A percentile compares a stretch with the other conserved stretches of the same genome.
These are phyloP conservation scores for Progne subis DNA, from an alignment of 2,113 vertebrate genomes.

Conservation along the genomic window DNA sequence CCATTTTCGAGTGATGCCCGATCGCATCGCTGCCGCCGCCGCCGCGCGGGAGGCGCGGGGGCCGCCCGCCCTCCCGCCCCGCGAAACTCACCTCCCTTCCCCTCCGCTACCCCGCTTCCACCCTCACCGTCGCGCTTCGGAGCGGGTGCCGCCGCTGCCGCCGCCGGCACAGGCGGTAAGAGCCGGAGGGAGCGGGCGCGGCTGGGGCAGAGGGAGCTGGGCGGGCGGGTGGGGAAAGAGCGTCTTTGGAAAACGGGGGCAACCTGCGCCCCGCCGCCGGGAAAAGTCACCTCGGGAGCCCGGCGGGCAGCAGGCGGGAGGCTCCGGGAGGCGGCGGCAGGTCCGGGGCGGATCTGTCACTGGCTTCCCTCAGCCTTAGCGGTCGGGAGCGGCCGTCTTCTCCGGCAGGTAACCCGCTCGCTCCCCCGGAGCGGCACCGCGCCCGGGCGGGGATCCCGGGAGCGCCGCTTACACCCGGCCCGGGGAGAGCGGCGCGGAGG, in stretches of 20 bases:
- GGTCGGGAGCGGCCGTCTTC: neutral
- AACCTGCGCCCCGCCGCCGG: neutral
- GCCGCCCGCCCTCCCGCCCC: neutral
- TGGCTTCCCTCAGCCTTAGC: neutral
- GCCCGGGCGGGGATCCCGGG: neutral
- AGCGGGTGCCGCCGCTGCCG: neutral
- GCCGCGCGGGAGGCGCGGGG: slow-evolving; percentile 57
- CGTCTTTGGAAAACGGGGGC: neutral
- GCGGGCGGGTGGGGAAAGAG: neutral
- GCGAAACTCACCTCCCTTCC: neutral
- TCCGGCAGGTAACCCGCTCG: neutral
- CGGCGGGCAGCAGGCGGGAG: slow-evolving; percentile 33
- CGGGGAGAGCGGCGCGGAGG: neutral
- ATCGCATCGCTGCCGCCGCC: slow-evolving; percentile 75
- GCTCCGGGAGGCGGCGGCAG: slow-evolving; percentile 33
- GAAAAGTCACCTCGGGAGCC: neutral
- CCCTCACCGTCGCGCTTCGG: neutral
- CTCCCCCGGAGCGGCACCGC: neutral
- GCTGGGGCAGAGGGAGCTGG: neutral
- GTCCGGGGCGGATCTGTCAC: slow-evolving; percentile 55
- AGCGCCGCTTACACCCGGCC: neutral
- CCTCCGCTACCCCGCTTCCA: neutral
- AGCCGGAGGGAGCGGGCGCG: neutral
- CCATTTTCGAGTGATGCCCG: slow-evolving; percentile 96
- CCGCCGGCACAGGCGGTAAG: slow-evolving; percentile 53